Conservation (phyloP, 2,888 invertebrate genomes). For the Tachina fera region DNA sequence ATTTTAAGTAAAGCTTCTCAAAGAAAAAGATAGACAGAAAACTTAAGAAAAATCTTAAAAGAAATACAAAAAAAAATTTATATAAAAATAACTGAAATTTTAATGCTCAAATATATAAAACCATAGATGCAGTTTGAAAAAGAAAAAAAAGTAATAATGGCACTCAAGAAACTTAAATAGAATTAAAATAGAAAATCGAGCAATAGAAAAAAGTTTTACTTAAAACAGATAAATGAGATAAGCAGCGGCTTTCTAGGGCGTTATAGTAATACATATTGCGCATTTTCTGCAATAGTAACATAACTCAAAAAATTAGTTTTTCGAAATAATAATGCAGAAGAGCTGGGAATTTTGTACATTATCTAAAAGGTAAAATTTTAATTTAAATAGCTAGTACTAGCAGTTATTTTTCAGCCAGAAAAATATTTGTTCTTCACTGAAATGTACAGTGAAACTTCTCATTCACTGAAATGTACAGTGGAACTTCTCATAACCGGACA, state of each 20-base stretch:
- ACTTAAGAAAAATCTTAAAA: conserved; percentile 33
- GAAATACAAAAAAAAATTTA: conserved; percentile 10
- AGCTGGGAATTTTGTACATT: too few species aligned
- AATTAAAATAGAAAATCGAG: conserved; percentile 37
- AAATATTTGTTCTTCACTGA: too few species aligned
- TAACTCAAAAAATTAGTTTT: too few species aligned
- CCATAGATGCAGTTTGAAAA: conserved; percentile 30
- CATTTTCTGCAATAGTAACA: too few species aligned
- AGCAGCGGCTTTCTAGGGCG: background rate
- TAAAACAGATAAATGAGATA: background rate
- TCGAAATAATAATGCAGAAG: too few species aligned
- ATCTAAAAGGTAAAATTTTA: too few species aligned
- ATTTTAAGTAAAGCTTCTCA: conserved; percentile 58
- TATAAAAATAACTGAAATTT: background rate
- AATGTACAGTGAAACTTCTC: too few species aligned
- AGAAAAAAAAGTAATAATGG: conserved; percentile 16
- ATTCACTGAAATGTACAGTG: too few species aligned
- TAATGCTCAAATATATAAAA: conserved; percentile 53
- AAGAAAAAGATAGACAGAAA: conserved; percentile 31
- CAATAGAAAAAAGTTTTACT: background rate
- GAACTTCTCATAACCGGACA: too few species aligned
- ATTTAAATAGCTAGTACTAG: too few species aligned
- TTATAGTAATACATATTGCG: background rate
- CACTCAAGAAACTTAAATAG: conserved; percentile 43
- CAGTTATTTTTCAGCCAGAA: too few species aligned